Evolutionary conservation across 1,140 invertebrate genomes (phyloP).

Genomic region (Lanistes nyassanus): DNA sequence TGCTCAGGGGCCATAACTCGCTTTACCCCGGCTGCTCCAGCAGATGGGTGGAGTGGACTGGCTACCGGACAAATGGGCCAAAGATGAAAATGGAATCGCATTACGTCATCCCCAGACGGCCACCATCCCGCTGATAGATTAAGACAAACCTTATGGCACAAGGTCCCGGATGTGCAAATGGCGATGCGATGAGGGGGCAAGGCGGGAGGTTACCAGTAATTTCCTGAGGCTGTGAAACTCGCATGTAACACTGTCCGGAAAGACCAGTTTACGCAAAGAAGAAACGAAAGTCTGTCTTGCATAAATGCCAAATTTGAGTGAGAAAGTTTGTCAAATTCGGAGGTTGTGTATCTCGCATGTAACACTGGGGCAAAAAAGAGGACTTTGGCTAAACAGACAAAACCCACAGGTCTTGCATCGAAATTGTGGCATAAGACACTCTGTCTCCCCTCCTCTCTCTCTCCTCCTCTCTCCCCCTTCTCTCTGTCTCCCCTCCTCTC

Average conservation of each 20-base stretch:
- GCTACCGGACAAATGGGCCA: constrained; percentile 21
- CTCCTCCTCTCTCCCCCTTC: not conserved
- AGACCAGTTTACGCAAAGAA: too few species aligned
- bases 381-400: too few species aligned
- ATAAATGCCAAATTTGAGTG: too few species aligned
- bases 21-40: constrained; percentile 23
- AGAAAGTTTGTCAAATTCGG: too few species aligned
- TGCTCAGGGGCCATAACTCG: not conserved
- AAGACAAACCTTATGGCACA: constrained; percentile 17
- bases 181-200: constrained; percentile 14
- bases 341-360: too few species aligned
- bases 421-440: too few species aligned
- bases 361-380: too few species aligned
- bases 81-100: constrained; percentile 25
- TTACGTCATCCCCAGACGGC: constrained; percentile 9
- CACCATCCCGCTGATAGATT: constrained; percentile 16
- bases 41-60: constrained; percentile 19
- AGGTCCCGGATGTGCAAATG: constrained; percentile 4
- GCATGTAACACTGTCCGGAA: too few species aligned
- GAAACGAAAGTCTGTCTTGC: too few species aligned
- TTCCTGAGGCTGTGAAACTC: not conserved
- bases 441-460: constrained; percentile 4
- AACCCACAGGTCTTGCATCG: too few species aligned
- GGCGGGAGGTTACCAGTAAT: not conserved
- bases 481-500: not conserved